Evolutionary conservation across 2,888 invertebrate genomes (phyloP).

Genomic region (Cistogaster globosa): DNA sequence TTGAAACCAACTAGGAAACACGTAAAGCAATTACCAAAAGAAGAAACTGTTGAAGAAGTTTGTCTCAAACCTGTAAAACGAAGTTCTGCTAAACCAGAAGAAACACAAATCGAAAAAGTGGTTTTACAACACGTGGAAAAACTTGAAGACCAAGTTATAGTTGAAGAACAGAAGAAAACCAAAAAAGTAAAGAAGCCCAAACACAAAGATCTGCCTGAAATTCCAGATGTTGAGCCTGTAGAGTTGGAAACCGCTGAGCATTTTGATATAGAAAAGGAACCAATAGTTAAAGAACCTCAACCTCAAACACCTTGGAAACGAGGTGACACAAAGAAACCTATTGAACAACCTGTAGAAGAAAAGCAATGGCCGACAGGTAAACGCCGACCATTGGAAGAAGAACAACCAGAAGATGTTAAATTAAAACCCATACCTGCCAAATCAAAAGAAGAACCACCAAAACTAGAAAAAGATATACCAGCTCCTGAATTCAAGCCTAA

Average conservation of each 20-base stretch:
- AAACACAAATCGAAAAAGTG: constrained; percentile 78
- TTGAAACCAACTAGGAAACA: constrained; percentile 76
- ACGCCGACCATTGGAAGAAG: constrained; percentile 82
- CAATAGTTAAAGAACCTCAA: constrained; percentile 77
- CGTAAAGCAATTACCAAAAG: constrained; percentile 81
- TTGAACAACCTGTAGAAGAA: constrained; percentile 79
- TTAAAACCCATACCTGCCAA: constrained; percentile 81
- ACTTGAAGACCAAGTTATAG: constrained; percentile 77
- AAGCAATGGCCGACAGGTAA: constrained; percentile 82
- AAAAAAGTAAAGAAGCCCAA: constrained; percentile 79
- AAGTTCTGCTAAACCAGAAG: constrained; percentile 76
- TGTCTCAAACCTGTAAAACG: constrained; percentile 83
- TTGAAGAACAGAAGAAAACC: constrained; percentile 78
- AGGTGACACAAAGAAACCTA: constrained; percentile 82
- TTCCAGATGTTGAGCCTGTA: constrained; percentile 78
- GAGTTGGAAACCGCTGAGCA: constrained; percentile 80
- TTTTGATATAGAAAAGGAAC: constrained; percentile 78
- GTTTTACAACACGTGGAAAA: constrained; percentile 79
- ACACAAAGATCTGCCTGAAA: constrained; percentile 79
- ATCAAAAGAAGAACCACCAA: constrained; percentile 77
- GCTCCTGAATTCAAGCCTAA: constrained; percentile 78
- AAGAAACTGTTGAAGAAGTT: constrained; percentile 83
- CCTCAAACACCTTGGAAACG: constrained; percentile 81
- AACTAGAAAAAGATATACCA: constrained; percentile 77
- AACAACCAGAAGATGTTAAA: constrained; percentile 82